phyloP scores from a whole-genome alignment of 2,888 invertebrate genomes.

The Muscina levida region DNA sequence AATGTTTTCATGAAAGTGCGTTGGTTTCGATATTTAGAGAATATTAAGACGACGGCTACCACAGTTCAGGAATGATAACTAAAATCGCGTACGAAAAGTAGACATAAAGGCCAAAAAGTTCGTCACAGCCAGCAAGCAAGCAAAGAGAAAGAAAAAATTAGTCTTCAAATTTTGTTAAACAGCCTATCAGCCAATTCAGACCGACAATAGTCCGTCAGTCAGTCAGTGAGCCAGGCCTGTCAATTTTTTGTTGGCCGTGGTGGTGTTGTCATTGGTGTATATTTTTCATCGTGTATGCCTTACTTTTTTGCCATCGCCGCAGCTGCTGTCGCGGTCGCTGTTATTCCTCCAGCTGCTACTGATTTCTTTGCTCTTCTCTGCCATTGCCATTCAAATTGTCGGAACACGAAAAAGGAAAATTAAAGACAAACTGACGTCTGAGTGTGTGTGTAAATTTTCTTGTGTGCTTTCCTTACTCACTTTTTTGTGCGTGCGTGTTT shows the following conservation, averaged over 20 bases:
- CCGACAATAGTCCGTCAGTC: slow-evolving; percentile 42
- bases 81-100: slow-evolving; percentile 56
- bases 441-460: slow-evolving; percentile 46
- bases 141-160: slow-evolving; percentile 42
- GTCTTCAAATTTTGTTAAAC: slow-evolving; percentile 59
- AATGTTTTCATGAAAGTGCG: slow-evolving; percentile 28
- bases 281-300: slow-evolving; percentile 49
- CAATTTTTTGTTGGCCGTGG: slow-evolving; percentile 41
- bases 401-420: slow-evolving; percentile 51
- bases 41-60: background rate
- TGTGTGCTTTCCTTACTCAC: slow-evolving; percentile 47
- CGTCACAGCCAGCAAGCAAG: slow-evolving; percentile 72
- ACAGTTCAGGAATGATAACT: slow-evolving; percentile 28
- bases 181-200: slow-evolving; percentile 41
- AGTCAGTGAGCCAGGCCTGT: slow-evolving; percentile 55
- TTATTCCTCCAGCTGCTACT: background rate
- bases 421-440: slow-evolving; percentile 23
- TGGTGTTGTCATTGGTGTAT: slow-evolving; percentile 15
- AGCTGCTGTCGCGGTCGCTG: slow-evolving; percentile 30
- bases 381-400: slow-evolving; percentile 66
- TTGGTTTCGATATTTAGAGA: slow-evolving; percentile 3
- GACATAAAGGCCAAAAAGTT: slow-evolving; percentile 72
- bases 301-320: slow-evolving; percentile 45
- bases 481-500: slow-evolving; percentile 31
- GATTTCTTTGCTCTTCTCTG: slow-evolving; percentile 51